Conservation (phyloP, 2,888 invertebrate genomes). For the Drepana falcataria region DNA sequence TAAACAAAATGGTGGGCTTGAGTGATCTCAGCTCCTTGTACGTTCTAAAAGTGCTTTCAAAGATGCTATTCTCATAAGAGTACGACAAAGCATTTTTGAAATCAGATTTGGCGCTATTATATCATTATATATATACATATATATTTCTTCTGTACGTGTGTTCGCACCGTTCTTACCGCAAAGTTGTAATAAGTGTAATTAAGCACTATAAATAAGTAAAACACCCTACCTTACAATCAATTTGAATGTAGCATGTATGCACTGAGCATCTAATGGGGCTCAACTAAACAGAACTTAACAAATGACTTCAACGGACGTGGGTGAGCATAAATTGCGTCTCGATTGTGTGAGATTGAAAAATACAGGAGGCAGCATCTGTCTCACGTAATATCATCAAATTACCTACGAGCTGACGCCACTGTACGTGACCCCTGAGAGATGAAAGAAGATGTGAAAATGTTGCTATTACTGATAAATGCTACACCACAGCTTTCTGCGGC, state of each 20-base stretch:
- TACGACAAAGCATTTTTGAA: not conserved
- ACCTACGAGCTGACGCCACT: conserved; percentile 43
- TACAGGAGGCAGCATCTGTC: conserved; percentile 53
- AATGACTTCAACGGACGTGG: not conserved
- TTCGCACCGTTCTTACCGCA: too few relatives aligned
- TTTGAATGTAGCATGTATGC: too few relatives aligned
- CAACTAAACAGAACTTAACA: conserved; percentile 1
- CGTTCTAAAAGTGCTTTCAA: not conserved
- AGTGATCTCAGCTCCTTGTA: not conserved
- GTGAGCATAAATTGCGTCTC: conserved; percentile 22
- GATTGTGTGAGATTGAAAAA: conserved; percentile 52
- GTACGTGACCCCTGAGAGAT: conserved; percentile 51
- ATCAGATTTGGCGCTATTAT: not conserved
- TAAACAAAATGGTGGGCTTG: conserved; percentile 1
- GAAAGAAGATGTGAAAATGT: conserved; percentile 26
- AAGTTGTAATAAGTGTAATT: too few relatives aligned
- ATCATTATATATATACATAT: too few relatives aligned
- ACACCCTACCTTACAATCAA: too few relatives aligned
- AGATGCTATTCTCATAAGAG: not conserved
- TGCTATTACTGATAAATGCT: conserved; percentile 11
- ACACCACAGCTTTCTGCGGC: not conserved
- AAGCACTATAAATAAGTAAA: too few relatives aligned
- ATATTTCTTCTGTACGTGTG: too few relatives aligned
- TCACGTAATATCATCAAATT: conserved; percentile 61
- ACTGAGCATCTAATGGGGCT: too few relatives aligned